Evolutionary conservation across 2,113 vertebrate species (phyloP).

Genomic region (Labeo catla): DNA sequence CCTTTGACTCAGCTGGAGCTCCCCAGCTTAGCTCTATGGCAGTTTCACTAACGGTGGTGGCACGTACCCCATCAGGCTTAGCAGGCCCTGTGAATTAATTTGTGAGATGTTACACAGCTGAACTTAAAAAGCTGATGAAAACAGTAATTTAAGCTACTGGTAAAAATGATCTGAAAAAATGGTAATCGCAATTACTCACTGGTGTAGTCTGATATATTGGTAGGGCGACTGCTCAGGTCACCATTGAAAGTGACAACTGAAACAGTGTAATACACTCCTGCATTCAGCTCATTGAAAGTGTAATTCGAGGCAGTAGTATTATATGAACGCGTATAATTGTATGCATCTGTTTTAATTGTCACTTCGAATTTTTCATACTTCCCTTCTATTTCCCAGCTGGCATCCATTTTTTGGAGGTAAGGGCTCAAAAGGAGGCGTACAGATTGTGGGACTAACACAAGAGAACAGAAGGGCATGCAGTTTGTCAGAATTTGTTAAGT

Average conservation of each 20-base stretch:
- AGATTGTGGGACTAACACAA: background rate
- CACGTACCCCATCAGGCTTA: background rate
- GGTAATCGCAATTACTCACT: slow-evolving; percentile 6
- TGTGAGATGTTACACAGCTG: background rate
- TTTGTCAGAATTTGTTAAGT: no score
- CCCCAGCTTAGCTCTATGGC: background rate
- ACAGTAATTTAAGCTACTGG: background rate
- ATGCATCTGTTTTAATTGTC: background rate
- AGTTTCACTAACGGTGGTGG: accelerated
- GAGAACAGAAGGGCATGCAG: background rate
- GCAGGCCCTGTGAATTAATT: background rate
- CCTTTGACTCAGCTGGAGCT: accelerated
- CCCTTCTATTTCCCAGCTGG: background rate
- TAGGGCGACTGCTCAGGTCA: accelerated
- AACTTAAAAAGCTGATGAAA: background rate
- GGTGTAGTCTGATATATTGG: background rate
- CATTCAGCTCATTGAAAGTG: background rate
- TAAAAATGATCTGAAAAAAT: background rate
- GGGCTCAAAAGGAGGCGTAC: background rate
- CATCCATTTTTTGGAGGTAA: background rate
- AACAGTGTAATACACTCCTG: background rate
- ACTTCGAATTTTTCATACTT: background rate
- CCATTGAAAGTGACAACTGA: background rate
- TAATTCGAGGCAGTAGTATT: background rate
- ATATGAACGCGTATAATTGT: accelerated